phyloP scores from a whole-genome alignment of 2,113 vertebrate genomes.

The Ranitomeya variabilis region DNA sequence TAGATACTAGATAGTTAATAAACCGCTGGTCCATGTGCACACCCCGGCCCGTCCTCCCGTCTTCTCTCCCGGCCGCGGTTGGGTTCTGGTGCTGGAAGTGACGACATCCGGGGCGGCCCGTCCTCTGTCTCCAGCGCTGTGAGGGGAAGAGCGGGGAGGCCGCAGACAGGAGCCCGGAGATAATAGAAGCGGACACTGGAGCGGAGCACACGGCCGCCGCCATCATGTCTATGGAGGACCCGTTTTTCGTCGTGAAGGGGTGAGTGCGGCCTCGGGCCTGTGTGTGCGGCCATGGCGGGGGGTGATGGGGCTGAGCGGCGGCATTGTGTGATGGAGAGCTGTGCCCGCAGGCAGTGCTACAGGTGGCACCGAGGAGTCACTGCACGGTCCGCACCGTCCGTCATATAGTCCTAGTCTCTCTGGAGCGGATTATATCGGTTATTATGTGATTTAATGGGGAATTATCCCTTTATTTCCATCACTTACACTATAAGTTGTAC shows the following conservation, averaged over 20 bases:
- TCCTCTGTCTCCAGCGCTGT: constrained; percentile 3
- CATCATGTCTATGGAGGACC: constrained; percentile 92
- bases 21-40: neutral
- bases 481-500: no score
- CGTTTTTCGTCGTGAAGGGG: constrained; percentile 98
- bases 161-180: neutral
- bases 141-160: constrained; percentile 13
- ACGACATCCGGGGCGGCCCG: neutral
- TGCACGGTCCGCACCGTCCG: no score
- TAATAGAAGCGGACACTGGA: neutral
- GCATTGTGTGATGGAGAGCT: neutral
- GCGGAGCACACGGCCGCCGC: constrained; percentile 56
- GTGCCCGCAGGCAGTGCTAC: neutral
- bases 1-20: no score
- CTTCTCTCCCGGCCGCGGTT: neutral
- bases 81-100: constrained; percentile 19
- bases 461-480: no score
- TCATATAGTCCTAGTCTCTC: no score
- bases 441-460: no score
- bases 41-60: neutral
- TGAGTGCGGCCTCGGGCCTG: constrained; percentile 67
- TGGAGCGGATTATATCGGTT: no score
- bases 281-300: neutral
- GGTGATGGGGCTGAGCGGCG: neutral
- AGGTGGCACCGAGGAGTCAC: neutral